Percentiles rank a stretch among this genome's conserved stretches.
Conservation (phyloP, 2,888 invertebrate genomes). For the Apamea sordens region DNA sequence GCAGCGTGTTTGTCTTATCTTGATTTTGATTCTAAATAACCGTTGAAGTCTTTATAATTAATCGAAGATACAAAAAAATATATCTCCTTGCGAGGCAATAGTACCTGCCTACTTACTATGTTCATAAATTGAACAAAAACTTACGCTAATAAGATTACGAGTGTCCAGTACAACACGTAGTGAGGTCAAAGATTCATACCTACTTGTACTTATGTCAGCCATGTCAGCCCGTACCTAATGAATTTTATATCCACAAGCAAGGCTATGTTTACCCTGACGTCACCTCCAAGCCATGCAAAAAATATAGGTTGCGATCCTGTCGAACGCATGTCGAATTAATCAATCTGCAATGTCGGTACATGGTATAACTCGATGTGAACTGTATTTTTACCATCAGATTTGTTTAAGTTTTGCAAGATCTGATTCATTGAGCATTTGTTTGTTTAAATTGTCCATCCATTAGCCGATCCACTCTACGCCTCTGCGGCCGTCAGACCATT, state of each 20-base stretch:
- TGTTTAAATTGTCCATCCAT: conserved; percentile 61
- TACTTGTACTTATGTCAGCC: conserved; percentile 48
- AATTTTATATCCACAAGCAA: conserved; percentile 74
- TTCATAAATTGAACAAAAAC: conserved; percentile 40
- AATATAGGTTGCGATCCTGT: conserved; percentile 63
- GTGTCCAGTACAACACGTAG: conserved; percentile 23
- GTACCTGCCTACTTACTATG: not conserved
- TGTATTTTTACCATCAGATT: conserved; percentile 45
- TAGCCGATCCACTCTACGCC: conserved; percentile 41
- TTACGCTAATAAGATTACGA: conserved; percentile 58
- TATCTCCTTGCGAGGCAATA: not conserved
- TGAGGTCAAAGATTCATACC: conserved; percentile 57
- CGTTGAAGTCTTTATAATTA: conserved; percentile 3
- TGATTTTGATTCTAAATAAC: conserved; percentile 35
- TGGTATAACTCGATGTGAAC: conserved; percentile 11
- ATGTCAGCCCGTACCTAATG: conserved; percentile 64
- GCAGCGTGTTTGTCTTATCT: conserved; percentile 31
- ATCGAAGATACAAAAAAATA: conserved; percentile 3
- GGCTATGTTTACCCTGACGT: conserved; percentile 74
- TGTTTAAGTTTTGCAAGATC: conserved; percentile 42
- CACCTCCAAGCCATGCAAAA: conserved; percentile 69
- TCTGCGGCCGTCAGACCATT: conserved; percentile 34
- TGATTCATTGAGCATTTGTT: conserved; percentile 57
- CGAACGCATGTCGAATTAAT: conserved; percentile 69
- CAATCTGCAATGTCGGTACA: conserved; percentile 46